Conservation (phyloP, 2,113 vertebrate genomes). For the Elachura formosa region DNA sequence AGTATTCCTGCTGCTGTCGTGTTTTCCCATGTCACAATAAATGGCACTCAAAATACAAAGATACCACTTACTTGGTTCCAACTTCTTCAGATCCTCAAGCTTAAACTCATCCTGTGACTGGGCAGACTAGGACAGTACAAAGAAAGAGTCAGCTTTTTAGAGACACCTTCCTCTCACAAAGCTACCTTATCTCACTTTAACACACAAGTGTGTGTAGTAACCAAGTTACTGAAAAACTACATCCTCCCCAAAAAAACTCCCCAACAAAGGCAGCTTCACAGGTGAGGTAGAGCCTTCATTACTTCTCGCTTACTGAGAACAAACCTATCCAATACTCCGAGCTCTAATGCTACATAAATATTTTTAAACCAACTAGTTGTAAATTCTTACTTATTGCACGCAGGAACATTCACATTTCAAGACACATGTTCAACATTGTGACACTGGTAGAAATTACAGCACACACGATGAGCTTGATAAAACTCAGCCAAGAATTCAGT, state of each 20-base stretch:
- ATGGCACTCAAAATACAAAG: background rate
- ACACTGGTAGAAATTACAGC: background rate
- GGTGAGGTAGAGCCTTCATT: background rate
- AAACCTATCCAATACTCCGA: background rate
- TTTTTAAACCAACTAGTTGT: background rate
- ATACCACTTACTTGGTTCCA: slow-evolving; percentile 88
- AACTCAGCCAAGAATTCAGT: background rate
- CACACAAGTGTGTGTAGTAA: too few relatives aligned
- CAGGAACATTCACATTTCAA: background rate
- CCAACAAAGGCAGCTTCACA: background rate
- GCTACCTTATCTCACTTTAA: background rate
- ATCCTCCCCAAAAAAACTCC: background rate
- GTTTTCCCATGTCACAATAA: background rate
- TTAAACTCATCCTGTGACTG: slow-evolving; percentile 93
- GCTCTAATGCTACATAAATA: background rate
- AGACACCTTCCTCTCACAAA: background rate
- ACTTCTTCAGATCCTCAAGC: slow-evolving; percentile 93
- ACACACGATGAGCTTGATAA: background rate
- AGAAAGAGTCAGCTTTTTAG: background rate
- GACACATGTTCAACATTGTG: background rate
- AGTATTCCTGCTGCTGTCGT: background rate
- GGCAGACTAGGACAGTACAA: slow-evolving; percentile 76
- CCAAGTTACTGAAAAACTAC: background rate
- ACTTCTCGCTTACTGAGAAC: background rate
- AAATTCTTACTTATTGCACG: background rate